Evolutionary conservation across 2,888 invertebrate species (phyloP), one percentile per base, ranked within the genome.

Genomic region (Matsumyia berberina): DNA sequence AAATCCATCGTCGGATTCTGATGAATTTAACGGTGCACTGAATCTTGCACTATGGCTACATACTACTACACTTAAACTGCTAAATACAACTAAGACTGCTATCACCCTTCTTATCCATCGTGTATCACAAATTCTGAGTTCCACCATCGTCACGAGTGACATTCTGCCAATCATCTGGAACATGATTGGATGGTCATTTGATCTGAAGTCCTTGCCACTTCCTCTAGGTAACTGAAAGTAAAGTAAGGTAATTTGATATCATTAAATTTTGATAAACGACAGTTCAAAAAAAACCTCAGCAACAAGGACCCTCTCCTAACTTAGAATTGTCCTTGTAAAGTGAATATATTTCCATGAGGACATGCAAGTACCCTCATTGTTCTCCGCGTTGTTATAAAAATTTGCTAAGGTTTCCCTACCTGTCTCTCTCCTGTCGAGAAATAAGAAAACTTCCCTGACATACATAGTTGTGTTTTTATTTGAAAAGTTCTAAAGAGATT

Each of bases 1-100:
- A 58, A 91, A 91, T 9, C 87, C 89, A 72, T 89, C 88, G 55
- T 88, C 90, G 46, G 49, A 66, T 15, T 70, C 80, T 4, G 80
- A 51, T 8, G 51, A 66, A 79, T 57, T 79, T 19, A 77, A 44
- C 5, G 74, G 86, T 79, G 73, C 74, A 57, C 83, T 86, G 35
- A 74, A 86, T 70, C 33, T 60, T 64, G 67, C 70, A 78, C 77
- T 86, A 86, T 86, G 80, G 80, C 85, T 80, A 70, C 76, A 74
- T 66, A 80, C n/a, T 29, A 74, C 55, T 85, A 70, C 9, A 66
- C 46, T 74, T 60, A 80, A 66, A 76, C 70, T 66, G 76, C 51
- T 70, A 66, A 72, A 55, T 70, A 85, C 5, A 19, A 85, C 64
- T 85, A 85, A 35, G 0, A 44, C 8, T 35, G 11, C 53, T 46